These are phyloP conservation scores for Atractosteus spatula DNA, from an alignment of 2,113 vertebrate genomes.

Conservation along the genomic window DNA sequence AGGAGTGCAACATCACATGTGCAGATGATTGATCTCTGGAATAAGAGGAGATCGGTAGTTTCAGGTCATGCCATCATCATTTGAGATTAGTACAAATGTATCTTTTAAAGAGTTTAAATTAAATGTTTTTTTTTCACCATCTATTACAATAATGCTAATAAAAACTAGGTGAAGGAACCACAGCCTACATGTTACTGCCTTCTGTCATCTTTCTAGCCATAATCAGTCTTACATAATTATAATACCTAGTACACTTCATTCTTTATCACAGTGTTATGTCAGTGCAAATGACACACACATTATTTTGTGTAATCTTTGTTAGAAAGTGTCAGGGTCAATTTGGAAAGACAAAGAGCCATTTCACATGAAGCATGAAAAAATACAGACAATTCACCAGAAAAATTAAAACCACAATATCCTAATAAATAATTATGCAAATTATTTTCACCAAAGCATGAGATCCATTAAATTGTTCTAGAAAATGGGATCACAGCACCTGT, in stretches of 20 bases:
- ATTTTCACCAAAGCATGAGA: too few relatives aligned
- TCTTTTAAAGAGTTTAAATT: slow-evolving; percentile 7
- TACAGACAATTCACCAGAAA: too few relatives aligned
- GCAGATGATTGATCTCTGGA: too few relatives aligned
- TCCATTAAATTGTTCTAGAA: too few relatives aligned
- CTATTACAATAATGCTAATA: background rate
- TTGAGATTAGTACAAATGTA: background rate
- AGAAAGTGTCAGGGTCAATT: slow-evolving; percentile 36
- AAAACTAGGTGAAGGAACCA: slow-evolving; percentile 3
- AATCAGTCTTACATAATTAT: slow-evolving; percentile 41
- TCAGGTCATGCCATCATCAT: background rate
- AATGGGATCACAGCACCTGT: too few relatives aligned
- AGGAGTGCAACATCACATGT: too few relatives aligned
- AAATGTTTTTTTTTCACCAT: background rate
- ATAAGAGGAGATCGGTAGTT: too few relatives aligned
- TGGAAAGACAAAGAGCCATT: slow-evolving; percentile 28
- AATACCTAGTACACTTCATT: slow-evolving; percentile 54
- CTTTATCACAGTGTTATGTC: slow-evolving; percentile 57
- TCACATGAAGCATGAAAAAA: too few relatives aligned
- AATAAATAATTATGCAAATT: too few relatives aligned
- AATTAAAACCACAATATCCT: too few relatives aligned
- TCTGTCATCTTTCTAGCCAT: slow-evolving; percentile 23
- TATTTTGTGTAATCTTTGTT: slow-evolving; percentile 47
- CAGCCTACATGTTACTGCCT: slow-evolving; percentile 24
- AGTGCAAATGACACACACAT: slow-evolving; percentile 55